A percentile compares a stretch with the other conserved stretches of the same genome.
Conservation (phyloP, 2,797 vertebrate species). For the Babyrousa celebensis region DNA sequence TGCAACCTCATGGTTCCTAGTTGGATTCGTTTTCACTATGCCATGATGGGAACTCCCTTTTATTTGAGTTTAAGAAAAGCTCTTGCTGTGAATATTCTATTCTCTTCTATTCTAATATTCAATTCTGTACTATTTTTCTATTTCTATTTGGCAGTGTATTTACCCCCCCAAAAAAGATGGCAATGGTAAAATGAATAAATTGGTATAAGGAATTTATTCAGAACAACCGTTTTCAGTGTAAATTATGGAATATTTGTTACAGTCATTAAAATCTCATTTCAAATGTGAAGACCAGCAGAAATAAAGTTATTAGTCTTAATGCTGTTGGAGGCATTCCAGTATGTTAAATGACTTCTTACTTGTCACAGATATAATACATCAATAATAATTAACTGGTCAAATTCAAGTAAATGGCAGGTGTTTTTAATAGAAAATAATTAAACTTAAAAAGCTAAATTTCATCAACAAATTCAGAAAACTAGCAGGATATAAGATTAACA, state of each 20-base stretch:
- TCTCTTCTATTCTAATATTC: too few relatives aligned
- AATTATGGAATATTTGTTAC: not conserved
- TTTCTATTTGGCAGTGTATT: too few relatives aligned
- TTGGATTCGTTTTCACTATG: too few relatives aligned
- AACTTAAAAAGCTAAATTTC: conserved; percentile 15
- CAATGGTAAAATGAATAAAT: conserved; percentile 4
- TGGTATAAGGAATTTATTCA: not conserved
- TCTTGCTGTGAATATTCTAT: not conserved
- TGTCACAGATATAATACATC: not conserved
- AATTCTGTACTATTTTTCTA: too few relatives aligned
- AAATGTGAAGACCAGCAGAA: not conserved
- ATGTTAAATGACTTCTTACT: conserved; percentile 24
- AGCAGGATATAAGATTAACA: too few relatives aligned
- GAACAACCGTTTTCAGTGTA: not conserved
- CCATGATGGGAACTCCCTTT: too few relatives aligned
- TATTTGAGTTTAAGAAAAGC: conserved; percentile 33
- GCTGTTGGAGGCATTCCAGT: not conserved
- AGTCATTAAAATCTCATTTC: conserved; percentile 13
- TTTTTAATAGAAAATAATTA: not conserved
- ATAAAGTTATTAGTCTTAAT: not conserved
- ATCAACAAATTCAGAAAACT: too few relatives aligned
- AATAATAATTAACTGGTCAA: conserved; percentile 39
- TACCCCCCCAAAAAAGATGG: not conserved
- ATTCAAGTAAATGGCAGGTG: not conserved
- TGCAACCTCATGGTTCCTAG: too few relatives aligned